A percentile compares a stretch with the other conserved stretches of the same genome.
phyloP scores from a whole-genome alignment of 1,140 invertebrate species.

The Piezodorus guildinii region DNA sequence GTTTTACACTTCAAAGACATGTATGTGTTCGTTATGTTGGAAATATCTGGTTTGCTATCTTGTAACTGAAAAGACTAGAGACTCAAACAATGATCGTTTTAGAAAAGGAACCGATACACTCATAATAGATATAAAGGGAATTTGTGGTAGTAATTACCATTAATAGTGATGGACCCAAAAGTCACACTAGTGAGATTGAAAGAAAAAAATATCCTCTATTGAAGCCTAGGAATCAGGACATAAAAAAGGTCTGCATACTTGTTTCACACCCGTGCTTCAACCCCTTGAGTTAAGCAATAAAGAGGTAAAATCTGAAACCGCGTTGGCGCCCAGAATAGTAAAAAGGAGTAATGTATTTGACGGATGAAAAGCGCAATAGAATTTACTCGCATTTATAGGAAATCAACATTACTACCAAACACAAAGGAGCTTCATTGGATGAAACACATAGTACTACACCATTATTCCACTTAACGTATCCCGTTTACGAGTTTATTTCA shows the following conservation, averaged over 20 bases:
- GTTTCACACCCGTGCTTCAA: neutral
- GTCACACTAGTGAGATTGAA: neutral
- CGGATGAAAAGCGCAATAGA: too few relatives aligned
- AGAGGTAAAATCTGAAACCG: too few relatives aligned
- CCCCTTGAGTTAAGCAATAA: neutral
- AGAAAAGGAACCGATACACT: conserved; percentile 13
- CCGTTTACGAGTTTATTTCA: too few relatives aligned
- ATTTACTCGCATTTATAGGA: too few relatives aligned
- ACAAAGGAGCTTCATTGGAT: too few relatives aligned
- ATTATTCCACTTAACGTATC: too few relatives aligned
- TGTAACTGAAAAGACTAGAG: conserved; percentile 33
- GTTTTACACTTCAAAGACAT: too few relatives aligned
- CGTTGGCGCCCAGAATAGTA: too few relatives aligned
- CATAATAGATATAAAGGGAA: neutral
- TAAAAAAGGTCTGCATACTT: neutral
- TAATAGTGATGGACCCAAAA: neutral
- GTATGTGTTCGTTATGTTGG: conserved; percentile 18
- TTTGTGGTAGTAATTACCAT: neutral
- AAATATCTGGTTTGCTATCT: conserved; percentile 30
- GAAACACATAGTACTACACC: too few relatives aligned
- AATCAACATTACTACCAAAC: too few relatives aligned
- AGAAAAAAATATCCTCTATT: neutral
- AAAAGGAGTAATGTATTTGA: too few relatives aligned
- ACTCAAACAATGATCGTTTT: conserved; percentile 31
- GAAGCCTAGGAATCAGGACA: neutral